Evolutionary conservation across 2,797 vertebrate species (phyloP).

Genomic region (Glossophaga mutica): DNA sequence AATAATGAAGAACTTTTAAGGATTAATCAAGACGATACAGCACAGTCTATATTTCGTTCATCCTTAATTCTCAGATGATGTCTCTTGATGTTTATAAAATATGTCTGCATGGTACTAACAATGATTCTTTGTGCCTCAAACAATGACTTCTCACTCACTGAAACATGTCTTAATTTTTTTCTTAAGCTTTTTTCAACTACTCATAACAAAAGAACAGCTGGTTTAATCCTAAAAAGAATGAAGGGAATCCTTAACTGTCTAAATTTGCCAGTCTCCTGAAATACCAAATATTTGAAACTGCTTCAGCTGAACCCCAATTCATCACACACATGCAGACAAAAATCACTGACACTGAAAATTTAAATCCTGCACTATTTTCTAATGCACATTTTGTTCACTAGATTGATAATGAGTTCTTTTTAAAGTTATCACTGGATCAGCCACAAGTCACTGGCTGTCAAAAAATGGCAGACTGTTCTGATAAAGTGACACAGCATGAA

Average conservation of each 20-base stretch:
- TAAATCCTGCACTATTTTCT: neutral
- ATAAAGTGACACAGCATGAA: conserved; percentile 12
- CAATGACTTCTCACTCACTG: neutral
- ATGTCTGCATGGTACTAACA: neutral
- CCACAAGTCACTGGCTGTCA: conserved; percentile 39
- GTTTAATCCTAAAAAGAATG: neutral
- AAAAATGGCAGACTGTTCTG: conserved; percentile 34
- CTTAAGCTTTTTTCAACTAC: neutral
- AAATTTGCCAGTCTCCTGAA: conserved; percentile 8
- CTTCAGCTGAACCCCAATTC: neutral
- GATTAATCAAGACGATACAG: neutral
- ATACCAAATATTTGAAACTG: conserved; percentile 11
- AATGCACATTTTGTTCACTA: conserved; percentile 25
- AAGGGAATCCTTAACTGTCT: neutral
- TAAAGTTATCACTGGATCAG: conserved; percentile 40
- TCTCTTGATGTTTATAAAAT: conserved; percentile 20
- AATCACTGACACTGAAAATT: neutral
- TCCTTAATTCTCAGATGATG: neutral
- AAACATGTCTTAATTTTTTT: neutral
- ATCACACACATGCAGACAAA: neutral
- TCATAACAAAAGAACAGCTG: conserved; percentile 18
- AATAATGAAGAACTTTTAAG: conserved; percentile 21
- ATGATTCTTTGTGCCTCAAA: neutral
- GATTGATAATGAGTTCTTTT: conserved; percentile 49
- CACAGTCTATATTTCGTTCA: neutral